Evolutionary conservation across 2,797 vertebrate species (phyloP), one percentile per base, ranked within the genome.

Genomic region (Scomberomorus guttatus): DNA sequence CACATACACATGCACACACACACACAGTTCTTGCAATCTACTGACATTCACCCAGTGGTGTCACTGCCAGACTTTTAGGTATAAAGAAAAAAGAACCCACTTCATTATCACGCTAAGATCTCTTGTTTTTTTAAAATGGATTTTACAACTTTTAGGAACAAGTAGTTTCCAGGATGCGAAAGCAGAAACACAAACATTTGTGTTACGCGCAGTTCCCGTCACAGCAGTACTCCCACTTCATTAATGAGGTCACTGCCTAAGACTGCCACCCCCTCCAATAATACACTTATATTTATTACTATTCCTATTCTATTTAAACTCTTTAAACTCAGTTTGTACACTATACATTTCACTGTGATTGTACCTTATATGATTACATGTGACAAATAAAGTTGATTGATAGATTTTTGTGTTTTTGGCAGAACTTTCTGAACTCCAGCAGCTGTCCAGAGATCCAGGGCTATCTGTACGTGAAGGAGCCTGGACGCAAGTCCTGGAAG

Each of bases 371-470:
- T 37, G 10, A 37, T 37, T 11, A 37, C 37, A 37, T 11, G 37
- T 37, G 37, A 37, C 37, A 37, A 11, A 37, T 37, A 37, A 10
- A 37, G 3, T 37, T 37, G 37, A 37, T 11, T 37, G 37, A 37
- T 37, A 11, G 37, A 11, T 37, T 37, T 32, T n/a, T 25, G 50
- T 66, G 8, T 58, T 68, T 81, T 48, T 69, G 79, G 15, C 79
- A 99, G 98, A 99, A 98, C 91, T 98, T 99, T 87, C 94, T 99
- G 85, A 99, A 98, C 95, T 95, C 97, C 48, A 98, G 96, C 93
- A 97, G 97, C 89, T 99, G 97, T 90, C 98, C 98, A 80, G 98
- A 99, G 94, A 97, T 99, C 83, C 98, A 99, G 94, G 98, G 98
- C 25, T 97, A 96, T 91, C 91, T 99, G 84, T 95, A 97, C 56